Evolutionary conservation across 2,113 vertebrate genomes (phyloP).

Genomic region (Carassius carassius): DNA sequence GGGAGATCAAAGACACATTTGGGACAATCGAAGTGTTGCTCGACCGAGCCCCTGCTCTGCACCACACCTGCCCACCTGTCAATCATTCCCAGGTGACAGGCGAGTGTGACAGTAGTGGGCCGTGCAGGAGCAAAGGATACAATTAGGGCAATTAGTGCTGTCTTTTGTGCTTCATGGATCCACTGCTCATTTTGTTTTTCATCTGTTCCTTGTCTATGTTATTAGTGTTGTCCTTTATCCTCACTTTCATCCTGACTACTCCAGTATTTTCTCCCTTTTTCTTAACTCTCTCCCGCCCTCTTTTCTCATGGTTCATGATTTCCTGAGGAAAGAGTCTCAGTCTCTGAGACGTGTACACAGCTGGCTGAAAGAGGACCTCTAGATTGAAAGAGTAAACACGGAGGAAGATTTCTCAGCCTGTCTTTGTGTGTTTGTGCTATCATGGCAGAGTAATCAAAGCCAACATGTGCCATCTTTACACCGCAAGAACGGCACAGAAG

Average conservation of each 20-base stretch:
- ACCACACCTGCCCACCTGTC: conserved; percentile 86
- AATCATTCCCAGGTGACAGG: conserved; percentile 70
- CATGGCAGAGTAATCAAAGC: conserved; percentile 66
- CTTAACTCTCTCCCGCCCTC: conserved; percentile 44
- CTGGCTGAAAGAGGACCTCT: conserved; percentile 67
- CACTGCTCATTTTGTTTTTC: conserved; percentile 40
- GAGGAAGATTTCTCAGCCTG: conserved; percentile 56
- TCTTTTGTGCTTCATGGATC: neutral
- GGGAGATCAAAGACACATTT: conserved; percentile 84
- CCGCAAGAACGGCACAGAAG: neutral
- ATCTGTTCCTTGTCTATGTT: conserved; percentile 9
- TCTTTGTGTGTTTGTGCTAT: conserved; percentile 52
- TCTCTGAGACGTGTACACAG: conserved; percentile 69
- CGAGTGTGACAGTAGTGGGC: conserved; percentile 5
- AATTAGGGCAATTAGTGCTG: conserved; percentile 29
- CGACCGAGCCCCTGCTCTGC: conserved; percentile 75
- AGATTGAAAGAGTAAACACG: conserved; percentile 68
- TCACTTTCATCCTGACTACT: conserved; percentile 17
- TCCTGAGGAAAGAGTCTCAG: conserved; percentile 67
- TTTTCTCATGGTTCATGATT: conserved; percentile 59
- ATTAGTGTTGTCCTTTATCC: conserved; percentile 28
- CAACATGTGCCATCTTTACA: conserved; percentile 47
- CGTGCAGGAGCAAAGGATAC: conserved; percentile 9
- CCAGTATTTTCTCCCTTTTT: neutral
- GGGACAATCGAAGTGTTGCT: conserved; percentile 84